These are phyloP conservation scores for Vidua macroura DNA, from an alignment of 2,113 vertebrate genomes.

Conservation along the genomic window DNA sequence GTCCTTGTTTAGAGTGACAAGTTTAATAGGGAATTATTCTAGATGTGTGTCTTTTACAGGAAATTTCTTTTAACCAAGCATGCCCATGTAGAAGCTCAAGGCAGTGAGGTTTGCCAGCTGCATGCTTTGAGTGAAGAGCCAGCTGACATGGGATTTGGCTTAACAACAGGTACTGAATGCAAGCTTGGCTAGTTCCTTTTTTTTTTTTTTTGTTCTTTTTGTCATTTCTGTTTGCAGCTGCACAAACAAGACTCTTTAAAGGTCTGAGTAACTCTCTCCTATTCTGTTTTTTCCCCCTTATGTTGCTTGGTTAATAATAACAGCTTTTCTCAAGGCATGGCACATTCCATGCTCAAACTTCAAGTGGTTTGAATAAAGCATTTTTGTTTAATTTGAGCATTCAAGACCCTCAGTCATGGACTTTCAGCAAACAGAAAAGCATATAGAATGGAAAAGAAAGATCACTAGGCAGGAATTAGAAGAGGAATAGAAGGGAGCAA, in stretches of 20 bases:
- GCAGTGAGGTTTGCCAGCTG: conserved; percentile 85
- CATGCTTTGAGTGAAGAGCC: conserved; percentile 84
- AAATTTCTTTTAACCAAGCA: conserved; percentile 93
- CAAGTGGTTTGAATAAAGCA: not conserved
- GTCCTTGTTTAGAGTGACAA: not conserved
- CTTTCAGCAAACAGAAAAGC: not conserved
- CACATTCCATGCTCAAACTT: not conserved
- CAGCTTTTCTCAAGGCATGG: not conserved
- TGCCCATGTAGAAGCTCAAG: conserved; percentile 78
- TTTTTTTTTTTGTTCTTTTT: not conserved
- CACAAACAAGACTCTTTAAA: not conserved
- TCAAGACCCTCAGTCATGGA: not conserved
- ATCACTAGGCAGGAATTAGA: not conserved
- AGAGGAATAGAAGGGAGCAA: not conserved
- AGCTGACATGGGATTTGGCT: conserved; percentile 80
- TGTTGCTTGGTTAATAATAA: not conserved
- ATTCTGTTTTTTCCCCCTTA: not conserved
- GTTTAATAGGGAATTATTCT: not conserved
- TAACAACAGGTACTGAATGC: conserved; percentile 75
- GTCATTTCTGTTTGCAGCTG: conserved; percentile 9
- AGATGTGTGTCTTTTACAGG: conserved; percentile 67
- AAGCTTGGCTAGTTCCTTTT: not conserved
- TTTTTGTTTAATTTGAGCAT: not conserved
- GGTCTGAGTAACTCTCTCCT: not conserved
- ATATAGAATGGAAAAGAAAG: not conserved